Evolutionary conservation across 2,888 invertebrate genomes (phyloP), one percentile per base, ranked within the genome.

Genomic region (Mylabris sibirica): DNA sequence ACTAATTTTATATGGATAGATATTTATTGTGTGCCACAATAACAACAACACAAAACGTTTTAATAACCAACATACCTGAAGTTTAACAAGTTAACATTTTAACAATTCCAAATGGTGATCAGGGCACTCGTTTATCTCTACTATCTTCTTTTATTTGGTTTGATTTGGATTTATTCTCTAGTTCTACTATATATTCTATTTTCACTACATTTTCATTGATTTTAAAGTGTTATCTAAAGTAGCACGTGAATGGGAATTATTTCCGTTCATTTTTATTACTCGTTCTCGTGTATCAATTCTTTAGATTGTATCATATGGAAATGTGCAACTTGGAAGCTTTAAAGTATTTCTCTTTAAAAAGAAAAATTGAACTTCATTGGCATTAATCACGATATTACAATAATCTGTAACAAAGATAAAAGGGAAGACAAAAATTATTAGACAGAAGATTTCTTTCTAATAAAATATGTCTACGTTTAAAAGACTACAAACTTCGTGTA

Each of bases 11-110:
- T 49, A 20, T 22, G 12, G 17, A 49, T 20, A 49, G 20, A 49
- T 5, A 44, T 30, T n/a, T 35, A 41, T 9, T 1, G 9, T 12
- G n/a, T 4, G 4, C 17, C 44, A 49, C 5, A 49, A n/a, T 3
- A 44, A 49, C 49, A 49, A 49, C 8, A 68, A 73, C 76, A 75
- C 78, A 80, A 78, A 79, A 80, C 78, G 79, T 76, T 81, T 79
- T 79, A 80, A 81, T 80, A 80, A 80, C 77, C 79, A 78, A 79
- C 79, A 81, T 81, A 80, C 80, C 79, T 74, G 71, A 70, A 70
- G 67, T 70, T 67, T 64, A 65, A 30, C 67, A 38, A 61, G 60
- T 38, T 44, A 26, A 60, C 67, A 66, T 59, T 67, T 65, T 65
- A 70, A 70, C 49, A 20, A 20, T 49, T 49, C 49, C 49, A 20